phyloP scores from a whole-genome alignment of 2,797 vertebrate genomes.

The Xiphorhynchus erythropygius region DNA sequence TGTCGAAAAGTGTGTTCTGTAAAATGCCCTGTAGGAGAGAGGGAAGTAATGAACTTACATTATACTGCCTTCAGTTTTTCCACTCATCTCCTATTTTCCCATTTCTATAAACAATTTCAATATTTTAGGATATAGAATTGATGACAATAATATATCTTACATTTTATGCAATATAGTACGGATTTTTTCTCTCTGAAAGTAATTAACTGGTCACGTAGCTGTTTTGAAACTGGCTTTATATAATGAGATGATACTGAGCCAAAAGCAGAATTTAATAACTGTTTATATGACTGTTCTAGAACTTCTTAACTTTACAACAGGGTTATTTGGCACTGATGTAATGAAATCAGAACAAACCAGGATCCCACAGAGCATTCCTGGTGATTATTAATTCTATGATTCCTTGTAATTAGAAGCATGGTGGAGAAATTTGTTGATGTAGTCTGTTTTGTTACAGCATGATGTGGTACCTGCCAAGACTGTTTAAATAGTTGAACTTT shows the following conservation, averaged over 20 bases:
- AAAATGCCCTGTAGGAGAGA: background rate
- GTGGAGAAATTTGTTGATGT: background rate
- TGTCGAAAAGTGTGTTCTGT: background rate
- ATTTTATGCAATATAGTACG: background rate
- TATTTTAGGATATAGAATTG: background rate
- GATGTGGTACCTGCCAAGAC: background rate
- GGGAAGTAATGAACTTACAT: background rate
- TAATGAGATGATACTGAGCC: background rate
- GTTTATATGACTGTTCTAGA: background rate
- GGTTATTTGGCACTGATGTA: background rate
- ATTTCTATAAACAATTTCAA: background rate
- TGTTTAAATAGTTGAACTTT: background rate
- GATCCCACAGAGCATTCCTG: background rate
- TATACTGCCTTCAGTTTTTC: background rate
- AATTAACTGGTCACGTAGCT: background rate
- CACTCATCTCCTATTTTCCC: background rate
- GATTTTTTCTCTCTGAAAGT: background rate
- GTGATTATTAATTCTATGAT: background rate
- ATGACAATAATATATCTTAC: background rate
- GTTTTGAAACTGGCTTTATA: conserved; percentile 20
- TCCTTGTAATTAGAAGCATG: background rate
- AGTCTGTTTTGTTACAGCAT: background rate
- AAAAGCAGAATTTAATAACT: background rate
- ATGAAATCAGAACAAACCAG: background rate
- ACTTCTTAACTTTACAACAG: background rate